Conservation (phyloP, 2,113 vertebrate species). For the Thoracochromis brauschi region DNA sequence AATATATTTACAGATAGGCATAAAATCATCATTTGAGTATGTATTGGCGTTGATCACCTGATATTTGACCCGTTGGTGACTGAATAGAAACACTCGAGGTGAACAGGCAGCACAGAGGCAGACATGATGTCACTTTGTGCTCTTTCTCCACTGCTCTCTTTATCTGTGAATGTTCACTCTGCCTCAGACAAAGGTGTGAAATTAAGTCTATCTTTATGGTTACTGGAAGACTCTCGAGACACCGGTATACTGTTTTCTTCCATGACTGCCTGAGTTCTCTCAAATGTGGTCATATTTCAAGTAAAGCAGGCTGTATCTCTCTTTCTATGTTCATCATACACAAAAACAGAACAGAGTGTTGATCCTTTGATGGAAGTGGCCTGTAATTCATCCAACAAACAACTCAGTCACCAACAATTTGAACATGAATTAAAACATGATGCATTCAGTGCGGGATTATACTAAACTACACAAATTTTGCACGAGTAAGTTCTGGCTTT, state of each 20-base stretch:
- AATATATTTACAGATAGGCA: not conserved
- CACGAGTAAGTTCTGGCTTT: not conserved
- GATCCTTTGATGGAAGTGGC: not conserved
- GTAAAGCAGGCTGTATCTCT: not conserved
- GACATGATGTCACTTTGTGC: not conserved
- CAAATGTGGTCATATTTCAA: not conserved
- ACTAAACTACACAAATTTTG: not conserved
- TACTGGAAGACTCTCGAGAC: not conserved
- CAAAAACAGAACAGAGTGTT: not conserved
- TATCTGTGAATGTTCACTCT: not conserved
- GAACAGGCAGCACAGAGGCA: not conserved
- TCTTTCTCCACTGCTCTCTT: not conserved
- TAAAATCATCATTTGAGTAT: not conserved
- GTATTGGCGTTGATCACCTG: not conserved
- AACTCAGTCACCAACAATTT: not conserved
- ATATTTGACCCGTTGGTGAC: not conserved
- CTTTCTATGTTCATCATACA: too few relatives aligned
- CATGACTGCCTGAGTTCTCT: not conserved
- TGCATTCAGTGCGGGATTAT: not conserved
- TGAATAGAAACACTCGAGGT: not conserved
- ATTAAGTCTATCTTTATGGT: not conserved
- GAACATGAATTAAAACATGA: not conserved
- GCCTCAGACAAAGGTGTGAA: not conserved
- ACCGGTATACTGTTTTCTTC: not conserved
- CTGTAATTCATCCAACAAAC: not conserved